Percentiles rank a stretch among this genome's conserved stretches.
Conservation (phyloP, 2,797 vertebrate genomes). For the Acrocephalus scirpaceus region DNA sequence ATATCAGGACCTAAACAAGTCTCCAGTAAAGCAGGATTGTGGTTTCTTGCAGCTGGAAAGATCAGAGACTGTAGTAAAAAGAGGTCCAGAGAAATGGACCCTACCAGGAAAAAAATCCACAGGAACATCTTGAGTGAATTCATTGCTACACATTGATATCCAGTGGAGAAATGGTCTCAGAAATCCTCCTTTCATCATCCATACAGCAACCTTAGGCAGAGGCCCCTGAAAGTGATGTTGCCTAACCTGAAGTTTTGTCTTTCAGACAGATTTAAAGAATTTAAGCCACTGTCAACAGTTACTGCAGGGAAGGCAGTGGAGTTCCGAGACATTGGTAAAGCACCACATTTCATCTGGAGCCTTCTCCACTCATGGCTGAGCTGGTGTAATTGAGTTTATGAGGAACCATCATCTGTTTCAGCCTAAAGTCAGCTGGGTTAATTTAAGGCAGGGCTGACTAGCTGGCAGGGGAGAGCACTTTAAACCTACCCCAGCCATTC, state of each 20-base stretch:
- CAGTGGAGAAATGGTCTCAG: neutral
- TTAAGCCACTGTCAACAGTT: slow-evolving; percentile 45
- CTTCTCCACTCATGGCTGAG: neutral
- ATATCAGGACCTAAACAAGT: neutral
- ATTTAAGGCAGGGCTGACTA: slow-evolving; percentile 52
- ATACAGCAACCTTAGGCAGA: neutral
- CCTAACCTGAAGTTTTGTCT: slow-evolving; percentile 19
- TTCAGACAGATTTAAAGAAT: slow-evolving; percentile 22
- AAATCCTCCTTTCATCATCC: slow-evolving; percentile 25
- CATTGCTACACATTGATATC: neutral
- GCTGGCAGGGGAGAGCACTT: slow-evolving; percentile 23
- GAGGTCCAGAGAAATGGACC: neutral
- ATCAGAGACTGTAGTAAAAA: slow-evolving; percentile 8
- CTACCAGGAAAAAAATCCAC: neutral
- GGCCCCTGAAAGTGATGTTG: neutral
- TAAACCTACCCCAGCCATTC: slow-evolving; percentile 21
- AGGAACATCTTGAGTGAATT: slow-evolving; percentile 31
- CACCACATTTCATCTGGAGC: neutral
- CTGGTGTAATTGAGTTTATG: slow-evolving; percentile 23
- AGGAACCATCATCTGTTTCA: slow-evolving; percentile 40
- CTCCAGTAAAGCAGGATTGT: neutral
- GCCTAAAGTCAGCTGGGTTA: slow-evolving; percentile 37
- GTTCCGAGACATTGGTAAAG: neutral
- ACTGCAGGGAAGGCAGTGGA: neutral
- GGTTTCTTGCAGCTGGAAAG: slow-evolving; percentile 1